A percentile compares a stretch with the other conserved stretches of the same genome.
Evolutionary conservation across 1,140 invertebrate genomes (phyloP).

Genomic region (Medauroidea extradentata): DNA sequence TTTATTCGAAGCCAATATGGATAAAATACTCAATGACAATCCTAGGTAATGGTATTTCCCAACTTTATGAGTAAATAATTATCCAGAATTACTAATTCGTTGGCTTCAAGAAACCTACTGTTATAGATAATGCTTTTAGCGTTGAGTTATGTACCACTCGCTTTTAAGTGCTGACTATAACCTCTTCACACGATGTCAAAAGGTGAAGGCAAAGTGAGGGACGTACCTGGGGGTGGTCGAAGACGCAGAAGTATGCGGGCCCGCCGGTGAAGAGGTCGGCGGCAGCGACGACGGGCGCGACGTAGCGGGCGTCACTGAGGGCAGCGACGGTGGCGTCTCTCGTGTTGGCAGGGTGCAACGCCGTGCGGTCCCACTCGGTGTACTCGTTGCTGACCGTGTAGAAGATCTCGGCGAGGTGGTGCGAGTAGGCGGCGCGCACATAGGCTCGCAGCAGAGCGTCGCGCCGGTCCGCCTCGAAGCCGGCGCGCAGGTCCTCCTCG

Average conservation of each 20-base stretch:
- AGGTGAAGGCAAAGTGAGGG: too few relatives aligned
- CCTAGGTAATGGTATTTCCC: too few relatives aligned
- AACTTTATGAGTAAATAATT: too few relatives aligned
- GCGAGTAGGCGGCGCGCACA: slow-evolving; percentile 46
- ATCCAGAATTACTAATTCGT: too few relatives aligned
- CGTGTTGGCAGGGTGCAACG: slow-evolving; percentile 45
- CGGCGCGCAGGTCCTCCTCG: slow-evolving; percentile 45
- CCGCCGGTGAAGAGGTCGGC: slow-evolving; percentile 3
- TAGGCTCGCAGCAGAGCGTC: slow-evolving; percentile 52
- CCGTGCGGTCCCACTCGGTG: slow-evolving; percentile 51
- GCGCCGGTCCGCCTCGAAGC: slow-evolving; percentile 49
- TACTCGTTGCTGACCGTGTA: slow-evolving; percentile 57
- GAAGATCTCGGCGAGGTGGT: slow-evolving; percentile 53
- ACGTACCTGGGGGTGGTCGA: slow-evolving; percentile 25
- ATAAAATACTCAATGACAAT: too few relatives aligned
- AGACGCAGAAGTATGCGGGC: slow-evolving; percentile 41
- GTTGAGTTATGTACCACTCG: too few relatives aligned
- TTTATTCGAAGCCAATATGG: too few relatives aligned
- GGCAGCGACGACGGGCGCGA: slow-evolving; percentile 11
- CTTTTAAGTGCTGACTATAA: too few relatives aligned
- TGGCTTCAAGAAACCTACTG: too few relatives aligned
- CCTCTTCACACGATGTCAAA: too few relatives aligned
- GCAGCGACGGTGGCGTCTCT: slow-evolving; percentile 19
- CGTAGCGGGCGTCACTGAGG: slow-evolving; percentile 18
- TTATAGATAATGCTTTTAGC: too few relatives aligned